Evolutionary conservation across 2,888 invertebrate species (phyloP).

Genomic region (Perdita meconis): DNA sequence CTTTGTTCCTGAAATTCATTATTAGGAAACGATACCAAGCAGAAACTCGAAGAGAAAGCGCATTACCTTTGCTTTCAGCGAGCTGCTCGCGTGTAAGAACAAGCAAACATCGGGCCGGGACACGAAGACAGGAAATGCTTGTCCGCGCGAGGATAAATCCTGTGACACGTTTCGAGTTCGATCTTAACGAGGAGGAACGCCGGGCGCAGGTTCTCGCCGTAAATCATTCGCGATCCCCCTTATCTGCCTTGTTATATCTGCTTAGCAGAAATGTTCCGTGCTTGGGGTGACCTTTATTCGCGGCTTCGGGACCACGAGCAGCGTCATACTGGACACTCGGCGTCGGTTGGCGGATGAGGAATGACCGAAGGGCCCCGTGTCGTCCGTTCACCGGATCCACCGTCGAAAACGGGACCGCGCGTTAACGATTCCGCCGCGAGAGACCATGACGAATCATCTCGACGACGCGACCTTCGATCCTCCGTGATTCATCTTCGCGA

Average conservation of each 20-base stretch:
- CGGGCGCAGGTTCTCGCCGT: constrained; percentile 56
- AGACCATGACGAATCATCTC: constrained; percentile 1
- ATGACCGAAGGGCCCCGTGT: constrained; percentile 23
- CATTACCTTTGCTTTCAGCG: constrained; percentile 17
- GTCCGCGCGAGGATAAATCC: constrained; percentile 38
- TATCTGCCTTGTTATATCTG: constrained; percentile 69
- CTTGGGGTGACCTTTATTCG: constrained; percentile 53
- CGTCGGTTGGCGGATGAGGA: constrained; percentile 30
- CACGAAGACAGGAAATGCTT: constrained; percentile 42
- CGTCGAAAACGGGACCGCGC: constrained; percentile 5
- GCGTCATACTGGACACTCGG: constrained; percentile 38
- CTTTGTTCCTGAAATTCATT: neutral
- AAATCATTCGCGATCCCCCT: constrained; percentile 68
- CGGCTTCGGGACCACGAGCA: constrained; percentile 18
- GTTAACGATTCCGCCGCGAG: constrained; percentile 33
- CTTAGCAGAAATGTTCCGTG: constrained; percentile 55
- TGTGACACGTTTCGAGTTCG: constrained; percentile 54
- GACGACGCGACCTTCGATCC: constrained; percentile 34
- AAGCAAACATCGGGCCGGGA: constrained; percentile 9
- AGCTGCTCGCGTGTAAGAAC: neutral
- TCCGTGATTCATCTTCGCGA: constrained; percentile 22
- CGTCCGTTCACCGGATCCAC: neutral
- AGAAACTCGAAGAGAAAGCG: constrained; percentile 25
- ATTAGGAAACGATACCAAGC: neutral
- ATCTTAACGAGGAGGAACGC: constrained; percentile 67